Conservation (phyloP, 2,888 invertebrate genomes). For the Omphaloscelis lunosa region DNA sequence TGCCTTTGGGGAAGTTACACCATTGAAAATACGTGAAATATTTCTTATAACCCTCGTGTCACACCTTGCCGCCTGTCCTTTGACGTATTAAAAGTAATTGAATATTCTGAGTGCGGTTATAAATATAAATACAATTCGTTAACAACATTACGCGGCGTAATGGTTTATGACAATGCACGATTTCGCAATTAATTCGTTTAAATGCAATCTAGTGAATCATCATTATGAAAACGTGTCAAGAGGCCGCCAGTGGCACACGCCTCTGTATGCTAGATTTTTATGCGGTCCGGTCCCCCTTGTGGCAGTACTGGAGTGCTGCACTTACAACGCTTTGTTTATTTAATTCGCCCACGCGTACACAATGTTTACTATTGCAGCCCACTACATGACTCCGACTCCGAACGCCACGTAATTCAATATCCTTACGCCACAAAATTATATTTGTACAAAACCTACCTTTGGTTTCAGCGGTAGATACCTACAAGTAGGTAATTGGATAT, state of each 20-base stretch:
- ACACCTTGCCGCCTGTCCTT: slow-evolving; percentile 26
- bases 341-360: slow-evolving; percentile 69
- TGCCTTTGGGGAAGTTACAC: slow-evolving; percentile 68
- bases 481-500: slow-evolving; percentile 70
- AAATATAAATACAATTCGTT: slow-evolving; percentile 42
- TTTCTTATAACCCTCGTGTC: slow-evolving; percentile 64
- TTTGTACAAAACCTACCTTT: slow-evolving; percentile 62
- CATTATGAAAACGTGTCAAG: slow-evolving; percentile 84
- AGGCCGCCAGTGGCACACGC: slow-evolving; percentile 74
- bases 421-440: slow-evolving; percentile 61
- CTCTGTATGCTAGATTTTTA: slow-evolving; percentile 60
- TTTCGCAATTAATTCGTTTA: slow-evolving; percentile 72
- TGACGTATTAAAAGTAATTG: slow-evolving; percentile 34
- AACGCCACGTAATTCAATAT: slow-evolving; percentile 65
- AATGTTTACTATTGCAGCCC: slow-evolving; percentile 67
- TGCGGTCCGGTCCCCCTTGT: slow-evolving; percentile 46
- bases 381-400: slow-evolving; percentile 38
- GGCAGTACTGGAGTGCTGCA: slow-evolving; percentile 30
- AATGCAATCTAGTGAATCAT: slow-evolving; percentile 80
- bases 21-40: slow-evolving; percentile 67
- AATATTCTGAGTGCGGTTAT: slow-evolving; percentile 31
- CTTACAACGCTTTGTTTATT: slow-evolving; percentile 73
- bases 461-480: slow-evolving; percentile 45
- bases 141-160: slow-evolving; percentile 29
- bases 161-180: slow-evolving; percentile 52